Percentiles rank a stretch among this genome's conserved stretches.
These are phyloP conservation scores for Ischnus inquisitorius DNA, from an alignment of 2,888 invertebrate genomes.

Conservation along the genomic window DNA sequence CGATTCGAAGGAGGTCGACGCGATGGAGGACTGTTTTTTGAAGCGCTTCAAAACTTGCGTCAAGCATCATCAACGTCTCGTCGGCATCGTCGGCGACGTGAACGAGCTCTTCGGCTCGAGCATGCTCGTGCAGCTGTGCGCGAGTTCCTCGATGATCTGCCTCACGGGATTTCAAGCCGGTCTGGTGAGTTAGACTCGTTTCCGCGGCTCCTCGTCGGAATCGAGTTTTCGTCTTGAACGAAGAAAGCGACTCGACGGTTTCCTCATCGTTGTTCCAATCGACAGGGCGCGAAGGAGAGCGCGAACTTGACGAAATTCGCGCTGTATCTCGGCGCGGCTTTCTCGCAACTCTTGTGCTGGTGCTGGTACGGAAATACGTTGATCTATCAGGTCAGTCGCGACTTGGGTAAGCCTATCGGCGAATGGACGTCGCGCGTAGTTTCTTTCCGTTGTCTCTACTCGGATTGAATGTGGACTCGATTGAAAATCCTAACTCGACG, in stretches of 20 bases:
- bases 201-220: background rate
- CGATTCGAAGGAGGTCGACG: constrained; percentile 56
- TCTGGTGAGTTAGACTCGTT: constrained; percentile 63
- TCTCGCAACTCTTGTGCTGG: constrained; percentile 76
- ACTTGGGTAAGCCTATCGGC: too few relatives aligned
- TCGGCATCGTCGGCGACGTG: constrained; percentile 72
- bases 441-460: too few relatives aligned
- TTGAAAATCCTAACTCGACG: too few relatives aligned
- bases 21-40: constrained; percentile 61
- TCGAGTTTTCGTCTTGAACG: background rate
- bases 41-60: constrained; percentile 71
- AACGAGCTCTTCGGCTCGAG: constrained; percentile 76
- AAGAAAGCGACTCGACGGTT: background rate
- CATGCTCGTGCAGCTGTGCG: constrained; percentile 78
- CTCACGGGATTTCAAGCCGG: constrained; percentile 80
- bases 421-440: too few relatives aligned
- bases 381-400: constrained; percentile 72
- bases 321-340: constrained; percentile 75
- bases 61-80: constrained; percentile 75
- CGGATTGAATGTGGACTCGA: too few relatives aligned
- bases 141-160: constrained; percentile 80
- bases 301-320: constrained; percentile 75
- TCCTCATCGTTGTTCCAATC: background rate
- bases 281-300: constrained; percentile 75
- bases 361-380: constrained; percentile 79